phyloP scores from a whole-genome alignment of 2,113 vertebrate genomes.

The Megalops atlanticus region DNA sequence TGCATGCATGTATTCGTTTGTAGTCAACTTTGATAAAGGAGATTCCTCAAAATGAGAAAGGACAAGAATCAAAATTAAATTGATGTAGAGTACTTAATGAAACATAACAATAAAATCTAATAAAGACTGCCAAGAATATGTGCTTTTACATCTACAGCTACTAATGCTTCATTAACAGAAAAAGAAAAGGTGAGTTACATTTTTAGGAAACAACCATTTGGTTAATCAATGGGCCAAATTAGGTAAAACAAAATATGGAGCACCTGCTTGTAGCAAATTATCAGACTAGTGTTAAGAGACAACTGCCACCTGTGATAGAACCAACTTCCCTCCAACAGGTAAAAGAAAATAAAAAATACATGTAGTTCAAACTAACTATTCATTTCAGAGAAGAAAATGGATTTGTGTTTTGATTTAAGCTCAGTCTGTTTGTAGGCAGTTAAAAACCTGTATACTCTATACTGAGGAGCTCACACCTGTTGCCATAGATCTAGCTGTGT shows the following conservation, averaged over 20 bases:
- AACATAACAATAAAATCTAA: slow-evolving; percentile 40
- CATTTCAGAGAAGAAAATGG: no score
- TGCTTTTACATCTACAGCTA: slow-evolving; percentile 18
- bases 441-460: no score
- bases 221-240: not conserved
- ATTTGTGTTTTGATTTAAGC: no score
- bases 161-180: not conserved
- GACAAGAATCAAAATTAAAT: slow-evolving; percentile 73
- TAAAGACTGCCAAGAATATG: slow-evolving; percentile 4
- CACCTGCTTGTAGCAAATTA: not conserved
- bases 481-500: no score
- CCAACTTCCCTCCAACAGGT: not conserved
- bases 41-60: slow-evolving; percentile 55
- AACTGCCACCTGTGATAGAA: not conserved
- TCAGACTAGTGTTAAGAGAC: not conserved
- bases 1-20: slow-evolving; percentile 26
- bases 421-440: no score
- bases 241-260: slow-evolving; percentile 6
- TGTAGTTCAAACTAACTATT: no score
- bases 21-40: slow-evolving; percentile 23
- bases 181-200: slow-evolving; percentile 35
- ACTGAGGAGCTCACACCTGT: no score
- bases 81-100: slow-evolving; percentile 57
- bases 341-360: not conserved
- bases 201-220: no score